Percentiles rank a stretch among this genome's conserved stretches.
Conservation (phyloP, 2,797 vertebrate genomes). For the Xyrichtys novacula region DNA sequence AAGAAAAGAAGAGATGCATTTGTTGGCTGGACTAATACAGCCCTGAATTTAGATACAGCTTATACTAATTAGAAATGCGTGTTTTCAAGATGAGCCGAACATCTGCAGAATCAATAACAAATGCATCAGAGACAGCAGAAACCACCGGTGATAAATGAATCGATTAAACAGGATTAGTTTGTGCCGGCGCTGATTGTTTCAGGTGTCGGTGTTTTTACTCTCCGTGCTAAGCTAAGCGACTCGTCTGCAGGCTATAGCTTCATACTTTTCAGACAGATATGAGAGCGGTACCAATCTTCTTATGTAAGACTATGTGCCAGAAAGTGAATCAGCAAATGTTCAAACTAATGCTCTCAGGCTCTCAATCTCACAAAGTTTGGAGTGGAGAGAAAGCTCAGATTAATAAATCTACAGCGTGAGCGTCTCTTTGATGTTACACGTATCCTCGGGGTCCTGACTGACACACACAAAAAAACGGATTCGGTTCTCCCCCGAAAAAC, state of each 20-base stretch:
- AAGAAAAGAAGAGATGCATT: too few relatives aligned
- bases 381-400: constrained; percentile 12
- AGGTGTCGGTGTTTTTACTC: background rate
- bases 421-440: constrained; percentile 31
- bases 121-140: too few relatives aligned
- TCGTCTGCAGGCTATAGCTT: background rate
- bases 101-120: too few relatives aligned
- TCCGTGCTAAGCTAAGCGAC: background rate
- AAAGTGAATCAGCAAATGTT: constrained; percentile 17
- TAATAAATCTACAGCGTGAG: constrained; percentile 29
- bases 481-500: constrained; percentile 25
- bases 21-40: too few relatives aligned
- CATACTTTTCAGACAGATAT: background rate
- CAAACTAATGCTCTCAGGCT: constrained; percentile 3
- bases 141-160: too few relatives aligned
- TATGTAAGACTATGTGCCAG: background rate
- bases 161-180: background rate
- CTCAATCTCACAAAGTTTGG: constrained; percentile 15
- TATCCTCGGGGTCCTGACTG: constrained; percentile 31
- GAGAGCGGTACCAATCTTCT: background rate
- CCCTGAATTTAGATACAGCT: too few relatives aligned
- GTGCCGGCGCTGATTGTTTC: background rate
- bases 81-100: too few relatives aligned
- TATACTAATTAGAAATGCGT: too few relatives aligned
- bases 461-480: constrained; percentile 12